phyloP scores from a whole-genome alignment of 2,888 invertebrate species.

The Apomyelois bistriatella region DNA sequence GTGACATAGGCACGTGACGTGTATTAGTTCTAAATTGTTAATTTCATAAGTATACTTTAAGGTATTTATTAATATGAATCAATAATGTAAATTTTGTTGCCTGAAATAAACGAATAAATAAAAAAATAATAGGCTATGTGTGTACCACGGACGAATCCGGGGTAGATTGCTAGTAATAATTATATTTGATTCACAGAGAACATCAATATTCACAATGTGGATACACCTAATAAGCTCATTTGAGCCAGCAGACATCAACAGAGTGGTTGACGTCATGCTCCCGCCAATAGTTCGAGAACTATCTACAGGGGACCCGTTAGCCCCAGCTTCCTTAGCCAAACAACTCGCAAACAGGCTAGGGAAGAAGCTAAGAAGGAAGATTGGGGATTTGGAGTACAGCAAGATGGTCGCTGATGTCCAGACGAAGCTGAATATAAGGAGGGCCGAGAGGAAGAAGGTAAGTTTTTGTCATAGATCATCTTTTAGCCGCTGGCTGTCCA shows the following conservation, averaged over 20 bases:
- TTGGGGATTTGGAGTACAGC: conserved; percentile 88
- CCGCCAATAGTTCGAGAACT: conserved; percentile 90
- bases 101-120: too few relatives aligned
- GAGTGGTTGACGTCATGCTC: conserved; percentile 83
- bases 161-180: too few relatives aligned
- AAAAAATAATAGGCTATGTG: not conserved
- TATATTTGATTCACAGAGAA: conserved; percentile 79
- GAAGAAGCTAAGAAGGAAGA: conserved; percentile 85
- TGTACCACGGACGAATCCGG: too few relatives aligned
- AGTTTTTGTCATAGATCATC: not conserved
- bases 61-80: too few relatives aligned
- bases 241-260: conserved; percentile 76
- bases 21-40: too few relatives aligned
- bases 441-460: conserved; percentile 87
- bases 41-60: too few relatives aligned
- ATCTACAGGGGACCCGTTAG: conserved; percentile 83
- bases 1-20: too few relatives aligned
- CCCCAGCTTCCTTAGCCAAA: conserved; percentile 80
- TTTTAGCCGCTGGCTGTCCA: too few relatives aligned
- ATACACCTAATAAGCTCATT: conserved; percentile 86
- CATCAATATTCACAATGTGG: conserved; percentile 90
- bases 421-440: conserved; percentile 83
- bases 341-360: conserved; percentile 87
- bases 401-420: conserved; percentile 84
- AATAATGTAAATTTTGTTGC: too few relatives aligned